Percentiles rank a stretch among this genome's conserved stretches.
phyloP scores from a whole-genome alignment of 2,888 invertebrate genomes.

The Stenotaenia linearis region DNA sequence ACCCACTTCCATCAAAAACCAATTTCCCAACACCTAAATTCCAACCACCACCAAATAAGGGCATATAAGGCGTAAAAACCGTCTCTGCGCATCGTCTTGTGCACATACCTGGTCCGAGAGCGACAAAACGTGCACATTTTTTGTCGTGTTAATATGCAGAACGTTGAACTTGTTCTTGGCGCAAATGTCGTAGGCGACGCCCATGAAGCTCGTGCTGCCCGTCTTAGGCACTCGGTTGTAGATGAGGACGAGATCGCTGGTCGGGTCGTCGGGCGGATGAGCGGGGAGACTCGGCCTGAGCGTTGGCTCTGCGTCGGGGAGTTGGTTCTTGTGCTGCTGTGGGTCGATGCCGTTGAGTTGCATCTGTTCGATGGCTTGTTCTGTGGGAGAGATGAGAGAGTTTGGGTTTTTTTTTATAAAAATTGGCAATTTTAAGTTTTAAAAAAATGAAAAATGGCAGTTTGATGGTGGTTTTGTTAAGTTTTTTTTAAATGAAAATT shows the following conservation, averaged over 20 bases:
- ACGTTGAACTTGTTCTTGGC: constrained; percentile 68
- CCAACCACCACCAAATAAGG: too few relatives aligned
- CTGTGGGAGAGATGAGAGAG: background rate
- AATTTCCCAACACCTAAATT: too few relatives aligned
- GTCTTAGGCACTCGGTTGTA: constrained; percentile 97
- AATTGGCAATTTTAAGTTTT: too few relatives aligned
- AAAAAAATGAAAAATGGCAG: too few relatives aligned
- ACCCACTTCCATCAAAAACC: too few relatives aligned
- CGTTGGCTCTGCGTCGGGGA: too few relatives aligned
- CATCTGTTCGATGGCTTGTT: background rate
- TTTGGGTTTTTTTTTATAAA: too few relatives aligned
- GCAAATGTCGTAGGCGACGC: constrained; percentile 81
- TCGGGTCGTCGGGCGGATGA: background rate
- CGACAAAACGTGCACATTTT: constrained; percentile 91
- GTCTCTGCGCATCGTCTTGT: too few relatives aligned
- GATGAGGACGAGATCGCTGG: constrained; percentile 59
- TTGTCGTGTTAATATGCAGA: constrained; percentile 91
- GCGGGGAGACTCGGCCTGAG: background rate
- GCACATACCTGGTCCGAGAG: constrained; percentile 72
- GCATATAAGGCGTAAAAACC: too few relatives aligned
- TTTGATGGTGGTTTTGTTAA: too few relatives aligned
- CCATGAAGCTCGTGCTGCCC: constrained; percentile 92
- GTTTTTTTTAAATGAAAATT: too few relatives aligned
- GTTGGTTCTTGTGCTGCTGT: too few relatives aligned
- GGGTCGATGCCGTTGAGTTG: background rate